Percentiles rank a stretch among this genome's conserved stretches.
Conservation (phyloP, 2,113 vertebrate species). For the Serinus canaria region DNA sequence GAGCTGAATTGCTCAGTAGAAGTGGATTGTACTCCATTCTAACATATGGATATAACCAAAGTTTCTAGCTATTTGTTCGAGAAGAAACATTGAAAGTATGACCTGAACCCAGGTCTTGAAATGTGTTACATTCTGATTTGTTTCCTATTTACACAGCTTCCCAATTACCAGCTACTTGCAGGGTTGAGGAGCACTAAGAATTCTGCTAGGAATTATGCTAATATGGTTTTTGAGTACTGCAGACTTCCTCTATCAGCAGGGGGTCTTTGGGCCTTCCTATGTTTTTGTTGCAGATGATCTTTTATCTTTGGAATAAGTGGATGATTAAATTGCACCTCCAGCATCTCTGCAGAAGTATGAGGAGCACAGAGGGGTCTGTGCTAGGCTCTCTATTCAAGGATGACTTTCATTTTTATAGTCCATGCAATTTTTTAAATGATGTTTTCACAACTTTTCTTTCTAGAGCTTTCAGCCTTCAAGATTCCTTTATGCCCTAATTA, state of each 20-base stretch:
- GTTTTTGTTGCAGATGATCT: not conserved
- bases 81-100: not conserved
- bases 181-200: not conserved
- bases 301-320: not conserved
- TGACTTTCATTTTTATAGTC: not conserved
- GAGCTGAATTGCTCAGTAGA: not conserved
- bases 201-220: not conserved
- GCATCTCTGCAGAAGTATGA: not conserved
- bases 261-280: not conserved
- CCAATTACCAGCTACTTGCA: not conserved
- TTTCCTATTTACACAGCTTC: not conserved
- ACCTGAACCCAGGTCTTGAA: not conserved
- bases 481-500: conserved; percentile 26
- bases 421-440: not conserved
- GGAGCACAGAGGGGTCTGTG: not conserved
- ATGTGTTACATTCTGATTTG: not conserved
- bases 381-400: not conserved
- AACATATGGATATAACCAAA: not conserved
- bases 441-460: not conserved
- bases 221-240: not conserved
- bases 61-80: not conserved
- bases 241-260: not conserved
- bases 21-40: not conserved
- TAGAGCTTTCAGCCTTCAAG: not conserved
- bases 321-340: not conserved